Percentiles rank a stretch among this genome's conserved stretches.
Conservation (phyloP, 2,113 vertebrate genomes). For the Colaptes auratus region DNA sequence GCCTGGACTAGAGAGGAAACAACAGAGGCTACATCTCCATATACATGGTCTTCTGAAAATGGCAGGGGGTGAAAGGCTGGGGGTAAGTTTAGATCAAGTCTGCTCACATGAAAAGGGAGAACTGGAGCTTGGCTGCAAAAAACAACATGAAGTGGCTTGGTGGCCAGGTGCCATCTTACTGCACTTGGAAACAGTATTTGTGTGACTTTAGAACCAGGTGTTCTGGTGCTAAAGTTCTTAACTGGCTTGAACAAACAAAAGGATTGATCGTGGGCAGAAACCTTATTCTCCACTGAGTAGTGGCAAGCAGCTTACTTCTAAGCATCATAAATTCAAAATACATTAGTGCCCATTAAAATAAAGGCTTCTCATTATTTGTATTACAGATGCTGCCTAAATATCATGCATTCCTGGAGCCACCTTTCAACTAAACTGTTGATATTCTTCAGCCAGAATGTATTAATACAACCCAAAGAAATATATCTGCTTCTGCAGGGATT, state of each 20-base stretch:
- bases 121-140: not conserved
- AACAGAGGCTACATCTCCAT: not conserved
- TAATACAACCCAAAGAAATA: conserved; percentile 62
- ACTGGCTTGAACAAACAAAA: conserved; percentile 28
- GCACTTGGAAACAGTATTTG: not conserved
- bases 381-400: conserved; percentile 39
- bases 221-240: not conserved
- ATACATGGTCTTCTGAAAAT: not conserved
- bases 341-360: conserved; percentile 62
- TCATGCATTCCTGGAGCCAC: conserved; percentile 32
- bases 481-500: conserved; percentile 1
- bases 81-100: rapidly evolving
- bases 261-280: not conserved
- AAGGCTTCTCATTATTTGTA: conserved; percentile 46
- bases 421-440: conserved; percentile 45
- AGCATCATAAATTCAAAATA: conserved; percentile 71
- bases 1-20: not conserved
- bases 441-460: conserved; percentile 39
- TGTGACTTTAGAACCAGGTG: not conserved
- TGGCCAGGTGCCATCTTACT: not conserved
- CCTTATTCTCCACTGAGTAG: not conserved
- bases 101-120: not conserved
- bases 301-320: conserved; percentile 35
- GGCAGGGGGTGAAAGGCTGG: not conserved
- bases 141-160: not conserved